Base-by-base conservation (phyloP, 2,797 vertebrate genomes). In the Pangasius djambal region DNA sequence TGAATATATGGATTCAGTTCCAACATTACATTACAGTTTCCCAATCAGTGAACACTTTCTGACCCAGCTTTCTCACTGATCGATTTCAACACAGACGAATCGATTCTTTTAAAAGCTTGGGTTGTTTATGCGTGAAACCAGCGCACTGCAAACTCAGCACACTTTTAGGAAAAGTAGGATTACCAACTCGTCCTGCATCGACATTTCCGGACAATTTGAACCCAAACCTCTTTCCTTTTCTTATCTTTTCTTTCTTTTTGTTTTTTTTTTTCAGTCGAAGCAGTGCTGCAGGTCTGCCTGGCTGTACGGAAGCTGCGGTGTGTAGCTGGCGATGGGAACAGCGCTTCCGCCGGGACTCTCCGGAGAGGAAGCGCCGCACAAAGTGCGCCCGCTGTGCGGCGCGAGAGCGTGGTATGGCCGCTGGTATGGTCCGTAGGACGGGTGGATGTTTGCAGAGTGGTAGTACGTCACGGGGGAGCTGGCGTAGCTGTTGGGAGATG, bases 381-480 rank as follows among this genome's bases (percentile, higher is more conserved):
- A 94, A 6, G 93, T 87, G 12, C 85, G 90, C 2, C 92, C 93
- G 90, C 88, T 92, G 90, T 95, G 94, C 6, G 95, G 93, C 6
- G 96, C 92, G 67, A 96, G 81, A 50, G 95, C 92, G 9, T 92
- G 61, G 44, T 93, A 90, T 77, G 94, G 92, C 5, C 65, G 91
- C 72, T 93, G 93, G 70, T 85, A 96, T 0, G 92, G 81, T 0
- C 93, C 90, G 89, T 94, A 97, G 13, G 94, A 74, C 0, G 94
- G 67, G 86, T 92, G 94, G 85, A 94, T 57, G 34, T 69, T 50
- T 8, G 86, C 78, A 2, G 91, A 75, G 75, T 91, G 93, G 91
- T 92, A 96, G 0, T 94, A 88, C 79, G 83, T 92, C 75, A 94
- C 87, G 12, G 93, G 85, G 55, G 92, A 91, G 44, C 75, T 91